Evolutionary conservation across 2,113 vertebrate species (phyloP), one percentile per base, ranked within the genome.

Genomic region (Leptobrachium leishanense): DNA sequence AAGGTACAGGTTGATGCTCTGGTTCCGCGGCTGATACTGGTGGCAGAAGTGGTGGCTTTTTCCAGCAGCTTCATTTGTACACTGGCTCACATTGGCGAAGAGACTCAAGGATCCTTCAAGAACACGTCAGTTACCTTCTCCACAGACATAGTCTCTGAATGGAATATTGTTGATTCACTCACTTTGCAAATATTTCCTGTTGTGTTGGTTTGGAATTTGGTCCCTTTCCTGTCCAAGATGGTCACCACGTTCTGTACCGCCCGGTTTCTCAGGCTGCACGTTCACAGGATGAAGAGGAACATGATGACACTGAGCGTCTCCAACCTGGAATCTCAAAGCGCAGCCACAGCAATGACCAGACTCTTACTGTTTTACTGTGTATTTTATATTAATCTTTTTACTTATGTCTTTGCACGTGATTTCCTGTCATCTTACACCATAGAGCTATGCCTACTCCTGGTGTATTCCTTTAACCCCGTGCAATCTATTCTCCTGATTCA

Each of bases 201-300:
- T 66, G 2, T 2, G 10, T 42, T 7, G 12, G 5, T 64, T 44
- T 2, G 2, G 43, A 43, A 20, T 43, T 63, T 43, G 63, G 41
- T 64, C 0, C n/a, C n/a, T 10, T 46, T 63, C 15, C 40, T 63
- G 1, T 9, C 31, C 31, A 46, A 63, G 43, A 64, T 74, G 5
- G 15, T 44, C 42, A 64, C 42, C 15, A 64, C 43, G 1, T 6
- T 11, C 2, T 74, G 39, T 43, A 64, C 59, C 11, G 39, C 64
- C 6, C 42, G 42, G 40, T 74, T 57, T 15, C 54, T 74, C 54
- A 43, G 11, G 6, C 41, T 63, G 13, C 72, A 74, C 40, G 43
- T 62, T 46, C 41, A 43, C n/a, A 64, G 41, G 20, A 74, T 74
- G 72, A 43, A 42, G 55, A 57, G 40, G 39, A 74, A 43, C 8